Percentiles rank a stretch among this genome's conserved stretches.
phyloP scores from a whole-genome alignment of 2,888 invertebrate genomes.

The Sphaeridia pumilis region DNA sequence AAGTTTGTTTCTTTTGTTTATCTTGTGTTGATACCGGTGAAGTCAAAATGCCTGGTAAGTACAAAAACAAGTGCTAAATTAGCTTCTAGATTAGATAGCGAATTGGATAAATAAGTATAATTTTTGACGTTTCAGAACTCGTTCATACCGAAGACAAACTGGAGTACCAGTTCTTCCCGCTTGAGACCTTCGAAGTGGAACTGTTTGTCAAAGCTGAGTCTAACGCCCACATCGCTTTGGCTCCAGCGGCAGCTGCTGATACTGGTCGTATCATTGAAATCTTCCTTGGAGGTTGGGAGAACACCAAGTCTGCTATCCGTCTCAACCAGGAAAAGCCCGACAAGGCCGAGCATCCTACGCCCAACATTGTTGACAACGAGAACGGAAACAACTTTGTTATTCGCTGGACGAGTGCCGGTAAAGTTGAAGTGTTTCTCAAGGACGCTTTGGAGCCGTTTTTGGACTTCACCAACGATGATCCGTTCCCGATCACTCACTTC shows the following conservation, averaged over 20 bases:
- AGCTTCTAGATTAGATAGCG: too few species aligned
- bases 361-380: slow-evolving; percentile 47
- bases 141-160: slow-evolving; percentile 47
- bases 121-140: slow-evolving; percentile 53
- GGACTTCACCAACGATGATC: slow-evolving; percentile 51
- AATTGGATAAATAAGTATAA: slow-evolving; percentile 74
- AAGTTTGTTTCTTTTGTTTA: too few species aligned
- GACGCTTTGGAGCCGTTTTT: slow-evolving; percentile 44
- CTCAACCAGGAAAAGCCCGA: slow-evolving; percentile 52
- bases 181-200: slow-evolving; percentile 46
- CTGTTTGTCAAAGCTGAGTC: slow-evolving; percentile 51
- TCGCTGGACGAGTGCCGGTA: slow-evolving; percentile 40
- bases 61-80: too few species aligned
- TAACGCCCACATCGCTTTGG: slow-evolving; percentile 54
- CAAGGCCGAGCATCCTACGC: slow-evolving; percentile 50
- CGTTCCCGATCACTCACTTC: slow-evolving; percentile 50
- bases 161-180: slow-evolving; percentile 50
- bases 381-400: slow-evolving; percentile 38
- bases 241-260: slow-evolving; percentile 45
- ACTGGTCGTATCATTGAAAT: slow-evolving; percentile 54
- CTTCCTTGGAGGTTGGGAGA: slow-evolving; percentile 57
- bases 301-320: slow-evolving; percentile 53
- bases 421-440: slow-evolving; percentile 42
- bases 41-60: too few species aligned
- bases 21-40: too few species aligned